Conservation (phyloP, 2,113 vertebrate genomes). For the Triplophysa rosa region DNA sequence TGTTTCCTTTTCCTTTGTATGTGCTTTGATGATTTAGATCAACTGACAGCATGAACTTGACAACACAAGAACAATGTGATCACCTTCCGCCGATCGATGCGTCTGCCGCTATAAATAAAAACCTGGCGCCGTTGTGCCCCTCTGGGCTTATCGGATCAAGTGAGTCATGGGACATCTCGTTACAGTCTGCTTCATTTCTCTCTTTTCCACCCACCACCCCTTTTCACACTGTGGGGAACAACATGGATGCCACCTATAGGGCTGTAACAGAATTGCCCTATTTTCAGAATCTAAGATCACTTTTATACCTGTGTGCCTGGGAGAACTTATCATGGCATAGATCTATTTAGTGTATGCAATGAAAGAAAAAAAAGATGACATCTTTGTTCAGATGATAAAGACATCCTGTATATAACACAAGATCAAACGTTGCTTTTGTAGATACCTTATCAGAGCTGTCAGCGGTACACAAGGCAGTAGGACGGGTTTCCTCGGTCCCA, state of each 20-base stretch:
- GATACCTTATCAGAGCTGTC: conserved; percentile 47
- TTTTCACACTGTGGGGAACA: background rate
- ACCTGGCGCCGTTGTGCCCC: conserved; percentile 31
- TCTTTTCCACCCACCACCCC: background rate
- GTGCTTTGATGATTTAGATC: conserved; percentile 2
- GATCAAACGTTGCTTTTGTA: background rate
- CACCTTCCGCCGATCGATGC: conserved; percentile 6
- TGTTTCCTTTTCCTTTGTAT: background rate
- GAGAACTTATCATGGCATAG: too few species aligned
- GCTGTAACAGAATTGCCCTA: background rate
- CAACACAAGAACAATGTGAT: conserved; percentile 18
- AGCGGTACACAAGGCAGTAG: background rate
- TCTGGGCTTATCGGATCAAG: conserved; percentile 32
- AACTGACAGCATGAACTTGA: conserved; percentile 6
- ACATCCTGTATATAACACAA: background rate
- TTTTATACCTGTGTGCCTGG: too few species aligned
- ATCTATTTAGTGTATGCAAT: too few species aligned
- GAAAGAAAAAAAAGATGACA: too few species aligned
- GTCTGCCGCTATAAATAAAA: conserved; percentile 46
- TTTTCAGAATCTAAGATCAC: too few species aligned
- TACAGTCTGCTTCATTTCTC: conserved; percentile 13
- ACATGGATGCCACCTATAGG: conserved; percentile 37
- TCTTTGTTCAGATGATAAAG: too few species aligned
- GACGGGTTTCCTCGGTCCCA: conserved; percentile 18
- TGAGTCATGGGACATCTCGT: conserved; percentile 30